Evolutionary conservation across 2,797 vertebrate genomes (phyloP), one percentile per base, ranked within the genome.

Genomic region (Melanotaenia maccullochi): DNA sequence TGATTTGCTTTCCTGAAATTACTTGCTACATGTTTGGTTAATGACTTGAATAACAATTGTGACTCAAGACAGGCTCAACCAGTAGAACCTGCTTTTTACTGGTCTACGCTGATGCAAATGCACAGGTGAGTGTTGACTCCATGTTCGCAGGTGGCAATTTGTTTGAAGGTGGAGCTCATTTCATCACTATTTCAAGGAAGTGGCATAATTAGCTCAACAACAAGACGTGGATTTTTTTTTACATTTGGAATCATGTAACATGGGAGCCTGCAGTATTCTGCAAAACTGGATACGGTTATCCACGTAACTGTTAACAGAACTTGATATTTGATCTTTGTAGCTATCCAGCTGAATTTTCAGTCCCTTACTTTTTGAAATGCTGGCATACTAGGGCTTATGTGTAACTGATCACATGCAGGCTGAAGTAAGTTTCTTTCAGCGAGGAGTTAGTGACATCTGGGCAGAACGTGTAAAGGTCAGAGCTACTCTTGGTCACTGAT

Each of bases 1-100:
- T 36, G 32, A 57, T 33, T 22, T 63, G 20, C 60, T 54, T 62
- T 33, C 11, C 44, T 76, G 18, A 63, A 63, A 65, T 84, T 0
- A 79, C 59, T 78, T 61, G 32, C 58, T 84, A 30, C 49, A 42
- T 25, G 13, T 78, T 66, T 81, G 81, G 81, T 78, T 74, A 79
- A 85, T 87, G 67, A 91, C 89, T 91, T 92, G 89, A 89, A 89
- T 83, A 75, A 84, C 58, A 65, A 84, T 68, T 38, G 18, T 82
- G 73, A 83, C 51, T 78, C 77, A 68, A 8, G 59, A 62, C 42
- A 22, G 73, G 66, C 25, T 18, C 3, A 85, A 90, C 91, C 71
- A 62, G 92, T 75, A 25, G 14, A 87, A 90, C 91, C 82, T 85
- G 91, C 75, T 78, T 78, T 78, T 76, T 40, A 55, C 68, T 62